A percentile compares a stretch with the other conserved stretches of the same genome.
Evolutionary conservation across 1,140 invertebrate species (phyloP).

Genomic region (Mya arenaria): DNA sequence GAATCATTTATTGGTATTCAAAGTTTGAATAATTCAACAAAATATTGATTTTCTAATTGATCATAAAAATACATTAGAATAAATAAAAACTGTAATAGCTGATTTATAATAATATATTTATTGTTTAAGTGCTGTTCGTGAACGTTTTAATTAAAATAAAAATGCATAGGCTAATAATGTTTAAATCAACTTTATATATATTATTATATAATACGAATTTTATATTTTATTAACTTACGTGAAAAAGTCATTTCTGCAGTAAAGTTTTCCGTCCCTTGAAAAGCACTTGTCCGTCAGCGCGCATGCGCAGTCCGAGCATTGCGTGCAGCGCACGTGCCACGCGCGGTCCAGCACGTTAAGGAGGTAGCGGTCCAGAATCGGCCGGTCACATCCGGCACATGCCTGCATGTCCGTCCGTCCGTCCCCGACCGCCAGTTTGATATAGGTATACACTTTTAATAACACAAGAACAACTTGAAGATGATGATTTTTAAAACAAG

Average conservation of each 20-base stretch:
- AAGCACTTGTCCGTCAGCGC: constrained; percentile 98
- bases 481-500: too few relatives aligned
- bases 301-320: constrained; percentile 95
- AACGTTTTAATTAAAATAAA: background rate
- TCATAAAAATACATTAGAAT: too few relatives aligned
- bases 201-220: background rate
- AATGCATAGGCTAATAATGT: background rate
- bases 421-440: constrained; percentile 39
- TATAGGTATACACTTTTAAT: too few relatives aligned
- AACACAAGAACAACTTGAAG: too few relatives aligned
- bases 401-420: constrained; percentile 64
- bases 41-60: too few relatives aligned
- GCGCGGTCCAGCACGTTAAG: constrained; percentile 96
- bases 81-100: background rate
- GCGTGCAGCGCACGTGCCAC: constrained; percentile 98
- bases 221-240: constrained; percentile 85
- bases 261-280: constrained; percentile 96
- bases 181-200: background rate
- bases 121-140: background rate
- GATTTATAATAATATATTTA: background rate
- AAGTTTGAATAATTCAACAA: too few relatives aligned
- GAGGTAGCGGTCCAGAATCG: constrained; percentile 98
- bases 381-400: constrained; percentile 98
- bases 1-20: too few relatives aligned
- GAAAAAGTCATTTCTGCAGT: constrained; percentile 98